Evolutionary conservation across 1,140 invertebrate species (phyloP), one percentile per base, ranked within the genome.

Genomic region (Drosophila lini): DNA sequence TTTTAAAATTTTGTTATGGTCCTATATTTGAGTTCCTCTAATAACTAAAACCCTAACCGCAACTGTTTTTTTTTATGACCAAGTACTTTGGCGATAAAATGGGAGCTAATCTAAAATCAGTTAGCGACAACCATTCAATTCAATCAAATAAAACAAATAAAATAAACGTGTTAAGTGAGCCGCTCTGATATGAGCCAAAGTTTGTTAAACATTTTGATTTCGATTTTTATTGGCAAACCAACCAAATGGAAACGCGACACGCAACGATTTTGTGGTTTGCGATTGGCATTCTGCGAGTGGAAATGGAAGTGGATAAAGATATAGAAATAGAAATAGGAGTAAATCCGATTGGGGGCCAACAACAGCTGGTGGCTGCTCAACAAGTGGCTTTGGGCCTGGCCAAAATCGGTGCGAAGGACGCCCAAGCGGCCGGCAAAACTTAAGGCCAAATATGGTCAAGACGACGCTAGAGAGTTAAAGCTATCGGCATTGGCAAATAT

Each of bases 361-460:
- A 52, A 34, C 31, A 34, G 31, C 50, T 13, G 50, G 7, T 53
- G 19, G 73, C 45, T 47, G 59, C 55, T 63, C 79, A 82, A 88
- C 83, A 86, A 80, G 83, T 86, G 80, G 80, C 67, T 82, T 63
- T 74, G 57, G 74, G 47, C 38, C 31, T 55, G 79, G 68, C 83
- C 83, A 88, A 76, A 83, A 88, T 77, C 73, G 71, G 76, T 77
- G 76, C 73, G 83, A 86, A 86, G 83, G 83, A 88, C 83, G 83
- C 68, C 76, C 58, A 83, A 82, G 65, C 75, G 68, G 76, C 79
- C 74, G 81, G 81, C 65, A 61, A 53, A 71, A 55, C 55, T 65
- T 76, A 63, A 32, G 60, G 38, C 83, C 76, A 63, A 67, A 83
- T 86, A 86, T 86, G 83, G 81, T 52, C 67, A 80, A 77, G 63